phyloP scores from a whole-genome alignment of 37 sponge, comb jelly and placozoan species.

The Beroe ovata region DNA sequence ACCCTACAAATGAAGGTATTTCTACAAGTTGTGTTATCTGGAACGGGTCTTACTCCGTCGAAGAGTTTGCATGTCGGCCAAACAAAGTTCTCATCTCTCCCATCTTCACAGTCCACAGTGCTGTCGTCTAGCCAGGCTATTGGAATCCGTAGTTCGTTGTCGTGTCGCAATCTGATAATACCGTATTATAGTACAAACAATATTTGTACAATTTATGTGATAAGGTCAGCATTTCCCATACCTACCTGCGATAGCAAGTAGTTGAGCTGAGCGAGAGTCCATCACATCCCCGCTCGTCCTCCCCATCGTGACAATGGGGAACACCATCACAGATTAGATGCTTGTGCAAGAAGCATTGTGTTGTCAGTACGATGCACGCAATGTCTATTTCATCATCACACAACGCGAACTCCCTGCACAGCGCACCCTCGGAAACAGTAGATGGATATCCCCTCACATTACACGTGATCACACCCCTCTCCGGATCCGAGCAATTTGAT shows the following conservation, averaged over 20 bases:
- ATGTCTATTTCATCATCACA: background rate
- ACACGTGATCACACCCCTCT: background rate
- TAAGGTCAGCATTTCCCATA: too few species aligned
- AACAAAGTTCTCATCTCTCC: background rate
- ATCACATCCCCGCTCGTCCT: background rate
- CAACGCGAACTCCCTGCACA: background rate
- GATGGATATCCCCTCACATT: background rate
- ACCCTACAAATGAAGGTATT: background rate
- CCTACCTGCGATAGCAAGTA: background rate
- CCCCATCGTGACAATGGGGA: background rate
- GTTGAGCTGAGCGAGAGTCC: background rate
- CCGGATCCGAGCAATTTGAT: background rate
- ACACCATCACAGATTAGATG: conserved; percentile 5
- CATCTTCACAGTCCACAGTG: background rate
- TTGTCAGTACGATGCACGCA: background rate
- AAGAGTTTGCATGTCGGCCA: background rate
- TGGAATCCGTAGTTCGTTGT: background rate
- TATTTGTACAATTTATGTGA: too few species aligned
- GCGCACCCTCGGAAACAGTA: background rate
- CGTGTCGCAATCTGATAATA: background rate
- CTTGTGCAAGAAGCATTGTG: background rate
- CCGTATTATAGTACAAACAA: too few species aligned
- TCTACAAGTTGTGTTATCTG: background rate
- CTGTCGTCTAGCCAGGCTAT: background rate
- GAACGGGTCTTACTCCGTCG: background rate